phyloP scores from a whole-genome alignment of 2,888 invertebrate species.

The Sisyra terminalis region DNA sequence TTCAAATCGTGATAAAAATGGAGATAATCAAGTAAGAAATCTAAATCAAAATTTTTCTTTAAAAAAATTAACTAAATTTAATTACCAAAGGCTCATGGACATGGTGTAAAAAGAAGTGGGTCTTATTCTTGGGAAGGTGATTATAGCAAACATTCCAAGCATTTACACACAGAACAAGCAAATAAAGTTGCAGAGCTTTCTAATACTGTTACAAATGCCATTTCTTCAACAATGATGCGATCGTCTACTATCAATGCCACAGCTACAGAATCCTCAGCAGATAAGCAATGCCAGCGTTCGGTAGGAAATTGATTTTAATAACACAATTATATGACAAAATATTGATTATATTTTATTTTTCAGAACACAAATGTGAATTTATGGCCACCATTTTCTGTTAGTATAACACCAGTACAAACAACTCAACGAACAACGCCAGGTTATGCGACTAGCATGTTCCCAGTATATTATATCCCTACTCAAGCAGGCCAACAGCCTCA shows the following conservation, averaged over 20 bases:
- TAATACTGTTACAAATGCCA: no score
- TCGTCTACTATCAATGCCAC: no score
- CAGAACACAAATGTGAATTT: slow-evolving; percentile 30
- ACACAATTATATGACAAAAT: background rate
- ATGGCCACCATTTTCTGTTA: slow-evolving; percentile 43
- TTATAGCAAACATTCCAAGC: slow-evolving; percentile 35
- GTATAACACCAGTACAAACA: slow-evolving; percentile 25
- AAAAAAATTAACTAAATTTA: background rate
- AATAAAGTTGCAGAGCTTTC: no score
- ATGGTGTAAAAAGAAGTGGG: slow-evolving; percentile 43
- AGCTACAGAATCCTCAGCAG: no score
- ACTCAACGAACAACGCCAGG: slow-evolving; percentile 17
- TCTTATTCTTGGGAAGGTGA: slow-evolving; percentile 44
- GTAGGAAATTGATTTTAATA: background rate
- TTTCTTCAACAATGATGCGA: no score
- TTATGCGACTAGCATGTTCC: slow-evolving; percentile 28
- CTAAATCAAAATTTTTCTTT: no score
- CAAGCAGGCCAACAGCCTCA: slow-evolving; percentile 20
- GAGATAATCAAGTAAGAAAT: background rate
- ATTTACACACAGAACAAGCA: slow-evolving; percentile 23
- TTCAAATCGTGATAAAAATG: slow-evolving; percentile 1
- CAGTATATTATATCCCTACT: slow-evolving; percentile 39
- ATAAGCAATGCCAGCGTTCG: no score
- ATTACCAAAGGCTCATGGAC: slow-evolving; percentile 21
- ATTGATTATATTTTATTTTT: slow-evolving; percentile 9